Evolutionary conservation across 2,888 invertebrate species (phyloP).

Genomic region (Polia nebulosa): DNA sequence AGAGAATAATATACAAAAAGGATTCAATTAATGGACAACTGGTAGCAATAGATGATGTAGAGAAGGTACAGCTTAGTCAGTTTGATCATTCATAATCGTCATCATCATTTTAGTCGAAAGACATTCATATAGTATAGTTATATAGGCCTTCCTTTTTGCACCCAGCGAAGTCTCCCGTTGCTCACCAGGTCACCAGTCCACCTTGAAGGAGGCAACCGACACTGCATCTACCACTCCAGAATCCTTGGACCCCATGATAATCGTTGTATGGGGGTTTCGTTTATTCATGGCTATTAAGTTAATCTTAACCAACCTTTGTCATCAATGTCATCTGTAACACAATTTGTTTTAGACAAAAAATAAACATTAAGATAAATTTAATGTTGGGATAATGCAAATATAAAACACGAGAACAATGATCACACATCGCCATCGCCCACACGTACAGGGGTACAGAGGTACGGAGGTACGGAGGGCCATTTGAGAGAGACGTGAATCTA

Average conservation of each 20-base stretch:
- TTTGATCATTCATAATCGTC: too few relatives aligned
- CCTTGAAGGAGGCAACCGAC: too few relatives aligned
- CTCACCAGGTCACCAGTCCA: too few relatives aligned
- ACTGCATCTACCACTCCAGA: too few relatives aligned
- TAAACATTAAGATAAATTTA: conserved; percentile 35
- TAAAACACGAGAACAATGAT: conserved; percentile 25
- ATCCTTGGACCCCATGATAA: background rate
- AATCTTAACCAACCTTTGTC: background rate
- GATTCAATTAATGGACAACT: too few relatives aligned
- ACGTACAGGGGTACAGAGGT: conserved; percentile 29
- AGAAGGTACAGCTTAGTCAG: too few relatives aligned
- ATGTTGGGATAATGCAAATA: conserved; percentile 29
- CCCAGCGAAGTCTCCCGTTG: too few relatives aligned
- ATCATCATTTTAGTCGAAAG: too few relatives aligned
- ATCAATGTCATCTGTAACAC: conserved; percentile 30
- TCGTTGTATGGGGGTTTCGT: background rate
- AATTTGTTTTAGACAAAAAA: conserved; percentile 7
- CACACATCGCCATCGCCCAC: conserved; percentile 18
- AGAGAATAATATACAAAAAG: background rate
- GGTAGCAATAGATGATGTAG: too few relatives aligned
- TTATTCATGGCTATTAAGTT: background rate
- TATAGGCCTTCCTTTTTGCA: too few relatives aligned
- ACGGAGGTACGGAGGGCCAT: conserved; percentile 33
- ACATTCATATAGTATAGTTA: too few relatives aligned
- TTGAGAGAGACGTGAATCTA: conserved; percentile 57